Conservation (phyloP, 1,140 invertebrate genomes). For the Drosophila ficusphila region DNA sequence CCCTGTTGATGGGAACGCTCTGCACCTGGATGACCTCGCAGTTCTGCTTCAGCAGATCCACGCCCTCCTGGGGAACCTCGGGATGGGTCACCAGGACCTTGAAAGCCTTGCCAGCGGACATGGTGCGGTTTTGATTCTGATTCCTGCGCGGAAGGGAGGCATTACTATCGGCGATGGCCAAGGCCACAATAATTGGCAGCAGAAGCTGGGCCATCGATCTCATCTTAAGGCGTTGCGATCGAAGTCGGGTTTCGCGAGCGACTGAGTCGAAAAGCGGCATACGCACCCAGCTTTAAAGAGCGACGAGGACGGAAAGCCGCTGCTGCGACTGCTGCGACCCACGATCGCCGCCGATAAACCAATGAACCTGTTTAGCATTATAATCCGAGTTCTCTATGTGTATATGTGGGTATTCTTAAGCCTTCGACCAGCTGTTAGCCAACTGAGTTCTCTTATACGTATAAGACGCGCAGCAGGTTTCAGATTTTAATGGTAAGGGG, state of each 20-base stretch:
- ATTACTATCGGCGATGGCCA: slow-evolving; percentile 36
- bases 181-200: slow-evolving; percentile 14
- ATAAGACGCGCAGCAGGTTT: slow-evolving; percentile 36
- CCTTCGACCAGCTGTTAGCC: slow-evolving; percentile 2
- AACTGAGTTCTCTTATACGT: slow-evolving; percentile 28
- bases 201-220: slow-evolving; percentile 19
- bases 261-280: slow-evolving; percentile 48
- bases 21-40: slow-evolving; percentile 68
- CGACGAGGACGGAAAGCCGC: slow-evolving; percentile 27
- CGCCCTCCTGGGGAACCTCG: slow-evolving; percentile 77
- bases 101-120: slow-evolving; percentile 61
- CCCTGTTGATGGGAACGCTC: slow-evolving; percentile 72
- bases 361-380: slow-evolving; percentile 68
- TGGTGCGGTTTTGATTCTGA: slow-evolving; percentile 40
- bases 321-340: slow-evolving; percentile 7
- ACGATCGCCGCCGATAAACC: slow-evolving; percentile 52
- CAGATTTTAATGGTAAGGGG: not conserved
- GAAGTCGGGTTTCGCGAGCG: slow-evolving; percentile 25
- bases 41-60: slow-evolving; percentile 81
- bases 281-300: slow-evolving; percentile 54
- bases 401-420: slow-evolving; percentile 8
- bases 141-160: slow-evolving; percentile 45
- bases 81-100: slow-evolving; percentile 85
- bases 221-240: slow-evolving; percentile 44
- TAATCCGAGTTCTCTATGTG: slow-evolving; percentile 16